Percentiles rank a stretch among this genome's conserved stretches.
These are phyloP conservation scores for Eristalinus sepulchralis DNA, from an alignment of 2,888 invertebrate genomes.

Conservation along the genomic window DNA sequence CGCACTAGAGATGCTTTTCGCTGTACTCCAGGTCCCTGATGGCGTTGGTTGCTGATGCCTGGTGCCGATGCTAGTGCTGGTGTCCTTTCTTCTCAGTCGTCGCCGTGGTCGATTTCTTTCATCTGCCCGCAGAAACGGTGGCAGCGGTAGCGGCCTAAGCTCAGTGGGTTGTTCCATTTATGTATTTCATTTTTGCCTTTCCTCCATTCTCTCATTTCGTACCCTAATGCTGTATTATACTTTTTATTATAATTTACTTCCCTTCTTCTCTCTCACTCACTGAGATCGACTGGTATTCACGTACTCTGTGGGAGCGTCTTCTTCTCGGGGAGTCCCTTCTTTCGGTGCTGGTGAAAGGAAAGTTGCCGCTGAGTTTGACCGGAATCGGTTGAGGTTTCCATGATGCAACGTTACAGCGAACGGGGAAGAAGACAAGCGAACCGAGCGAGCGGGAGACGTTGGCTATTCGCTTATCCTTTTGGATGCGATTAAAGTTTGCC, in stretches of 20 bases:
- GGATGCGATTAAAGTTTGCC: conserved; percentile 45
- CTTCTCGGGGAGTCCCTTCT: conserved; percentile 31
- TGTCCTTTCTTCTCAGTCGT: conserved; percentile 22
- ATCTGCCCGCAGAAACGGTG: neutral
- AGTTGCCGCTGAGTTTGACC: conserved; percentile 46
- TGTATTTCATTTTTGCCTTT: neutral
- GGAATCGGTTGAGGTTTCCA: conserved; percentile 51
- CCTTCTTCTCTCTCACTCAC: neutral
- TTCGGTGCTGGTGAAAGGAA: neutral
- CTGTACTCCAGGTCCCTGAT: neutral
- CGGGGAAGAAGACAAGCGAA: neutral
- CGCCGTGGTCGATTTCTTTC: neutral
- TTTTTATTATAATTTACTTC: conserved; percentile 10
- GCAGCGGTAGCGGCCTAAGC: conserved; percentile 20
- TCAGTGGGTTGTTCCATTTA: conserved; percentile 28
- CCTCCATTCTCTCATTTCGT: neutral
- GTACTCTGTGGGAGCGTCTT: conserved; percentile 13
- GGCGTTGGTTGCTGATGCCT: neutral
- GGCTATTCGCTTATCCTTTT: conserved; percentile 18
- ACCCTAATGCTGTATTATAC: conserved; percentile 37
- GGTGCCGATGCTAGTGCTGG: conserved; percentile 23
- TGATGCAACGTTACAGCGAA: conserved; percentile 10
- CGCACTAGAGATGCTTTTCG: conserved; percentile 11
- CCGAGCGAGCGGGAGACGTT: neutral
- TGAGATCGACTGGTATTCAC: neutral